phyloP scores from a whole-genome alignment of 2,888 invertebrate genomes.

The Neoascia interrupta region DNA sequence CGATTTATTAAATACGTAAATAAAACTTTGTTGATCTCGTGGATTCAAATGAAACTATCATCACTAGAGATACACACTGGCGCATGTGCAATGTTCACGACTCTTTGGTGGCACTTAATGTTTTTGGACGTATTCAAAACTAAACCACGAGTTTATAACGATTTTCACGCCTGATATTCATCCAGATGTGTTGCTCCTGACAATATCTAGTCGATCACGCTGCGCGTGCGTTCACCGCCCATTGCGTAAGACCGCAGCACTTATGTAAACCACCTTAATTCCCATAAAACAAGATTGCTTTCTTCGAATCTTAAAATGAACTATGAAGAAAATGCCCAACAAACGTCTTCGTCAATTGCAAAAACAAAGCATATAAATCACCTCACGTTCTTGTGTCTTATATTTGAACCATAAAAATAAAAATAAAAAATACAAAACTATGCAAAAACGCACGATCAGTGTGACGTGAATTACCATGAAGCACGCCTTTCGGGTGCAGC shows the following conservation, averaged over 20 bases:
- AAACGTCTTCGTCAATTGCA: constrained; percentile 21
- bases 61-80: too few species aligned
- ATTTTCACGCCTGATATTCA: not conserved
- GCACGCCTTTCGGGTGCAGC: constrained; percentile 50
- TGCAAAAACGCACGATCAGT: constrained; percentile 39
- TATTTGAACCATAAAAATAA: constrained; percentile 11
- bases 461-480: constrained; percentile 54
- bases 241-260: constrained; percentile 35
- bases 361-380: constrained; percentile 6
- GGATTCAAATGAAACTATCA: too few species aligned
- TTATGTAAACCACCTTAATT: constrained; percentile 35
- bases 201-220: not conserved
- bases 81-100: not conserved
- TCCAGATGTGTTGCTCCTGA: not conserved
- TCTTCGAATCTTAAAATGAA: constrained; percentile 24
- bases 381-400: constrained; percentile 33
- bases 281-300: constrained; percentile 42
- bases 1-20: too few species aligned
- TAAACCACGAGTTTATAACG: not conserved
- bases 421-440: constrained; percentile 8
- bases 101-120: too few species aligned
- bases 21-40: too few species aligned
- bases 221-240: constrained; percentile 15
- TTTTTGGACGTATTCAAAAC: too few species aligned
- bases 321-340: not conserved